Conservation (phyloP, 2,888 invertebrate genomes). For the Stenodera caucasica region DNA sequence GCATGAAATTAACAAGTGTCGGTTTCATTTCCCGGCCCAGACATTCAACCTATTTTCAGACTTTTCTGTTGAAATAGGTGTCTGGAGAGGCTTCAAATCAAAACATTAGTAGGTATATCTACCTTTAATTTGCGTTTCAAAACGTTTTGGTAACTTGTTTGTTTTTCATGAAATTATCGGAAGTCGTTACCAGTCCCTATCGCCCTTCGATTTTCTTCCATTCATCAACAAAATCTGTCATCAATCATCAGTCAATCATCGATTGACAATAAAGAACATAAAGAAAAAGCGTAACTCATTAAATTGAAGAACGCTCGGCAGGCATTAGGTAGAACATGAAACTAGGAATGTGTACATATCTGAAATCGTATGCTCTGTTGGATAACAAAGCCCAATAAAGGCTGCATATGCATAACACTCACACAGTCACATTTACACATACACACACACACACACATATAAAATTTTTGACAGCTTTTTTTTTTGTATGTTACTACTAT, state of each 20-base stretch:
- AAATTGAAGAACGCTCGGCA: constrained; percentile 11
- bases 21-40: too few relatives aligned
- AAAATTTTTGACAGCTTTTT: constrained; percentile 40
- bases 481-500: constrained; percentile 22
- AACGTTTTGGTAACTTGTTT: too few relatives aligned
- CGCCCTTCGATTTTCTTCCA: neutral
- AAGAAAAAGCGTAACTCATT: constrained; percentile 15
- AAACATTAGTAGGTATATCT: too few relatives aligned
- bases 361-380: constrained; percentile 27
- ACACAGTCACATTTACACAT: too few relatives aligned
- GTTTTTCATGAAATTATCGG: neutral
- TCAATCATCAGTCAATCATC: constrained; percentile 12
- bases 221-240: neutral
- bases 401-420: constrained; percentile 32
- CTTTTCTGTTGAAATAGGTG: too few relatives aligned
- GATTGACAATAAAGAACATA: neutral
- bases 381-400: constrained; percentile 22
- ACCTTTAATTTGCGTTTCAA: too few relatives aligned
- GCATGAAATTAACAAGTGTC: too few relatives aligned
- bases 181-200: neutral
- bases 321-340: neutral
- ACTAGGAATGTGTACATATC: constrained; percentile 18
- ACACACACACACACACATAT: constrained; percentile 13
- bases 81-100: too few relatives aligned
- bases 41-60: too few relatives aligned